Percentiles rank a stretch among this genome's conserved stretches.
These are phyloP conservation scores for Eilema griseolum DNA, from an alignment of 2,888 invertebrate species.

Conservation along the genomic window DNA sequence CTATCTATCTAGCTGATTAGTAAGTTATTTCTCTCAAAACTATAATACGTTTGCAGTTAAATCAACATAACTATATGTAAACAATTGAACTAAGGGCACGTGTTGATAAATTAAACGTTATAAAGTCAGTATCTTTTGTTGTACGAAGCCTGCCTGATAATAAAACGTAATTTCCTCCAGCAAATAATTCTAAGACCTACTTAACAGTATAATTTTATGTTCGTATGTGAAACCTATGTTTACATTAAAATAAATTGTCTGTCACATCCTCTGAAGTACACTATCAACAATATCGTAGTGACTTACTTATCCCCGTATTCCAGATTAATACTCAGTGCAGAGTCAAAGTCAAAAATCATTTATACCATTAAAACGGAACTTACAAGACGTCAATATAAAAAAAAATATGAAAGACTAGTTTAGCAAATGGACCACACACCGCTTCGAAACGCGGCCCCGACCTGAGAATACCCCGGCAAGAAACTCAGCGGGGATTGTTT, in stretches of 20 bases:
- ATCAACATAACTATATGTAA: neutral
- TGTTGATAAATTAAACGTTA: neutral
- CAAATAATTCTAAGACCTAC: neutral
- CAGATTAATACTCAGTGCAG: too few relatives aligned
- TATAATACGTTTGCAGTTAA: neutral
- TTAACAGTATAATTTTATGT: neutral
- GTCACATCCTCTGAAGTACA: neutral
- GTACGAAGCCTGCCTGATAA: neutral
- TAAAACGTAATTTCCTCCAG: neutral
- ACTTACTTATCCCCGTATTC: too few relatives aligned
- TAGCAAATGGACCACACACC: too few relatives aligned
- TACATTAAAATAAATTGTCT: neutral
- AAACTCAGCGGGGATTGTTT: too few relatives aligned
- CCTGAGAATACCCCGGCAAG: too few relatives aligned
- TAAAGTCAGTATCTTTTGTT: neutral
- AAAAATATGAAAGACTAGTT: too few relatives aligned
- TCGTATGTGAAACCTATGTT: neutral
- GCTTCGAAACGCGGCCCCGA: too few relatives aligned
- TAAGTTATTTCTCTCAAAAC: neutral
- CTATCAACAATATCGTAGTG: neutral
- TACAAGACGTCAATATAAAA: too few relatives aligned
- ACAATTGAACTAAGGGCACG: constrained; percentile 6
- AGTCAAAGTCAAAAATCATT: too few relatives aligned
- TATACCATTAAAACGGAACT: too few relatives aligned
- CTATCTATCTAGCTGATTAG: neutral